These are phyloP conservation scores for Drosophila dunni DNA, from an alignment of 1,140 invertebrate genomes.

Conservation along the genomic window DNA sequence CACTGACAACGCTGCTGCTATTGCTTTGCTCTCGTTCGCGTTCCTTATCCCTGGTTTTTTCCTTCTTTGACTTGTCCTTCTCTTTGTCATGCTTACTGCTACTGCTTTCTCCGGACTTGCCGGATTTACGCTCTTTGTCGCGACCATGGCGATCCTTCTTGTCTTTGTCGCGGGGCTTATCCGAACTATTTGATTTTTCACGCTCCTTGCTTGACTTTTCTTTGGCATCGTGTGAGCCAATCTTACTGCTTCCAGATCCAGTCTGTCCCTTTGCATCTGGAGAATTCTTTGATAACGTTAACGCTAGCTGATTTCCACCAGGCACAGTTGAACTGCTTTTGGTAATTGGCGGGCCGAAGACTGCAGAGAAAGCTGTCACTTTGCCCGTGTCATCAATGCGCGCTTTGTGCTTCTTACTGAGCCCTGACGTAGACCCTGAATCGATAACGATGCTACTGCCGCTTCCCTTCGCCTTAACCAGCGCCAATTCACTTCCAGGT, in stretches of 20 bases:
- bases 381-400: slow-evolving; percentile 86
- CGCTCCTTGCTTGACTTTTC: slow-evolving; percentile 76
- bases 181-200: slow-evolving; percentile 69
- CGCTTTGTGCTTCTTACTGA: slow-evolving; percentile 88
- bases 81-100: slow-evolving; percentile 87
- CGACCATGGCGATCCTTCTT: slow-evolving; percentile 89
- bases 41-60: slow-evolving; percentile 87
- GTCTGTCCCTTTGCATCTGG: slow-evolving; percentile 81
- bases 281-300: slow-evolving; percentile 82
- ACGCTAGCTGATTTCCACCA: slow-evolving; percentile 8
- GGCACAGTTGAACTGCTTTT: slow-evolving; percentile 86
- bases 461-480: slow-evolving; percentile 89
- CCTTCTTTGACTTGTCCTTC: slow-evolving; percentile 88
- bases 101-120: slow-evolving; percentile 84
- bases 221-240: slow-evolving; percentile 49
- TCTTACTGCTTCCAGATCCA: slow-evolving; percentile 35
- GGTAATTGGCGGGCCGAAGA: slow-evolving; percentile 92
- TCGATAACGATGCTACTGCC: slow-evolving; percentile 29
- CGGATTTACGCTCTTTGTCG: slow-evolving; percentile 85
- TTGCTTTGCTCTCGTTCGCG: slow-evolving; percentile 86
- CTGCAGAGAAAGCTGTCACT: slow-evolving; percentile 89
- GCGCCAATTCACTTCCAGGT: slow-evolving; percentile 43
- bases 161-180: slow-evolving; percentile 85
- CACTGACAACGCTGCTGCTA: slow-evolving; percentile 19
- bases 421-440: slow-evolving; percentile 85